These are phyloP conservation scores for Panagrolaimus sp. DNA, from an alignment of 1,140 invertebrate species.

Conservation along the genomic window DNA sequence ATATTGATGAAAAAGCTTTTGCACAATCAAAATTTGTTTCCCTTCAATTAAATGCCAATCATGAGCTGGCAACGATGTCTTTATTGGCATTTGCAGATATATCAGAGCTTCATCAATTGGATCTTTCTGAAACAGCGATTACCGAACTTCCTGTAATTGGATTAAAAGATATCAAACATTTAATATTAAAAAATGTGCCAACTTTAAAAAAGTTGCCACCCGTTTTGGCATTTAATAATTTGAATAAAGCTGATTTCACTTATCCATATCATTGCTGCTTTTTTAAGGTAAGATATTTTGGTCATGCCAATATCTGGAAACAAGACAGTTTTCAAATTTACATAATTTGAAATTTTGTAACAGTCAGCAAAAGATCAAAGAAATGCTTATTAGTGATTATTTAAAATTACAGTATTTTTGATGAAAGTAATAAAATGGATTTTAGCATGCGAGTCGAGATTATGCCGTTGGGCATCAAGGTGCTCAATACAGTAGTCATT, in stretches of 20 bases:
- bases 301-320: too few species aligned
- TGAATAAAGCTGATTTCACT: constrained; percentile 40
- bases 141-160: constrained; percentile 32
- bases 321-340: too few species aligned
- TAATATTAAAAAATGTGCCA: constrained; percentile 36
- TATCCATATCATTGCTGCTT: constrained; percentile 48
- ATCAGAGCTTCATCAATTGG: constrained; percentile 30
- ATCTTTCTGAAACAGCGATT: constrained; percentile 38
- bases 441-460: constrained; percentile 33
- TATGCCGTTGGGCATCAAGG: constrained; percentile 20
- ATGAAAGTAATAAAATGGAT: background rate
- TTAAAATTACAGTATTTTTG: too few species aligned
- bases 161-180: constrained; percentile 37
- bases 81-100: constrained; percentile 35
- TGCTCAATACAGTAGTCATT: constrained; percentile 23
- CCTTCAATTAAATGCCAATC: constrained; percentile 31
- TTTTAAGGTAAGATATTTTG: constrained; percentile 31
- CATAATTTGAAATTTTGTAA: too few species aligned
- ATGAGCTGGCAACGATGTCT: constrained; percentile 18
- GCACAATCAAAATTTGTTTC: constrained; percentile 9
- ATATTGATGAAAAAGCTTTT: constrained; percentile 6
- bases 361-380: too few species aligned
- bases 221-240: constrained; percentile 43
- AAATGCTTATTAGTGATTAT: too few species aligned
- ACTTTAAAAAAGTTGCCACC: constrained; percentile 37